These are phyloP conservation scores for Lycaena phlaeas DNA, from an alignment of 2,888 invertebrate species.

Conservation along the genomic window DNA sequence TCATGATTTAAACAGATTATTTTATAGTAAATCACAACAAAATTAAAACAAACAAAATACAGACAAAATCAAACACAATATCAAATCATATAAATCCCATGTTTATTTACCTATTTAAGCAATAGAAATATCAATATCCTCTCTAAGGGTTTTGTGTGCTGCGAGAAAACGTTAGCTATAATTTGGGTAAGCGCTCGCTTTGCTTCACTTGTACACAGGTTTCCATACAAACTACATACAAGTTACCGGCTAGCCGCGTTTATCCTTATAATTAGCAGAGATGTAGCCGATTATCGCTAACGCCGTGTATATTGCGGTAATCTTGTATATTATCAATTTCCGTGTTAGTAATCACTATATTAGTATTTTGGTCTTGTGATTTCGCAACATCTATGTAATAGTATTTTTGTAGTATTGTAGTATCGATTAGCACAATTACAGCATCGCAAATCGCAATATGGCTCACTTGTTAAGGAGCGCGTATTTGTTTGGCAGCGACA, in stretches of 20 bases:
- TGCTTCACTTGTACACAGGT: constrained; percentile 52
- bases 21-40: not conserved
- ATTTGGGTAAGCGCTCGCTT: constrained; percentile 57
- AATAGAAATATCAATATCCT: constrained; percentile 16
- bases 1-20: no score
- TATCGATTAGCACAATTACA: constrained; percentile 52
- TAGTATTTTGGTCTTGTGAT: constrained; percentile 23
- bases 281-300: constrained; percentile 56
- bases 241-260: constrained; percentile 31
- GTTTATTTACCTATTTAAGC: not conserved
- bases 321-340: constrained; percentile 23
- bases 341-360: constrained; percentile 22
- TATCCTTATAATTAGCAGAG: constrained; percentile 36
- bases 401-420: constrained; percentile 33
- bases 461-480: constrained; percentile 58
- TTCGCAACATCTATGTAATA: constrained; percentile 34
- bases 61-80: not conserved
- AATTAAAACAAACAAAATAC: not conserved
- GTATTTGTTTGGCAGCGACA: constrained; percentile 47
- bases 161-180: constrained; percentile 44
- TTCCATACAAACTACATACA: constrained; percentile 47
- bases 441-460: constrained; percentile 50
- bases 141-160: constrained; percentile 39
- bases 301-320: constrained; percentile 65
- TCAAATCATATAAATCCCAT: no score